A percentile compares a stretch with the other conserved stretches of the same genome.
Conservation (phyloP, 1,140 invertebrate genomes). For the Drosophila gunungcola region DNA sequence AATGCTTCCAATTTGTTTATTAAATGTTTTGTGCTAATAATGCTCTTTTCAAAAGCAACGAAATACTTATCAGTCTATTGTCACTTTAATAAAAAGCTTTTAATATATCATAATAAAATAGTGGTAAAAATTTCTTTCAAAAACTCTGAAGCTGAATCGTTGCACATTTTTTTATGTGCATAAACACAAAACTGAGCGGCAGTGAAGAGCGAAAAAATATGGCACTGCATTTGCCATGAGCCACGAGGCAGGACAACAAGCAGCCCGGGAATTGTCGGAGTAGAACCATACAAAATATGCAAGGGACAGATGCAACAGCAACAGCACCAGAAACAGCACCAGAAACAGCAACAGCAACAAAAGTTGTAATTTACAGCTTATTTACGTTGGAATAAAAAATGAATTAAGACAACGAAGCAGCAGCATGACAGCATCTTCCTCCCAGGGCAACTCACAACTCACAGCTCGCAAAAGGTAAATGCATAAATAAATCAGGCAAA, state of each 20-base stretch:
- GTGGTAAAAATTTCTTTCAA: no score
- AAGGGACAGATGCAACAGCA: conserved; percentile 35
- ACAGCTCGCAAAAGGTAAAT: conserved; percentile 30
- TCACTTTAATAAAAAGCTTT: no score
- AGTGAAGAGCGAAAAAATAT: conserved; percentile 49
- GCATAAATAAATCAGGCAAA: conserved; percentile 70
- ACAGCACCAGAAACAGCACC: conserved; percentile 11
- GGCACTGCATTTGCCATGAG: conserved; percentile 43
- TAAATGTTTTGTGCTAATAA: no score
- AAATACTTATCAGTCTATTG: no score
- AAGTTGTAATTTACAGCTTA: conserved; percentile 80
- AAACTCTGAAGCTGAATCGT: background rate
- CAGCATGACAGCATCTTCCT: conserved; percentile 50
- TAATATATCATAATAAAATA: no score
- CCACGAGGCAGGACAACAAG: conserved; percentile 25
- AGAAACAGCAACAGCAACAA: conserved; percentile 17
- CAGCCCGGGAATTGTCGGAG: conserved; percentile 43
- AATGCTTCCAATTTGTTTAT: no score
- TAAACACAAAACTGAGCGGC: background rate
- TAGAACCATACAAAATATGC: conserved; percentile 62
- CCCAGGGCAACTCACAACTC: conserved; percentile 11
- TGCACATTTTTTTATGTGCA: conserved; percentile 6
- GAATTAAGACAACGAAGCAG: conserved; percentile 72
- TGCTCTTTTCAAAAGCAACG: no score
- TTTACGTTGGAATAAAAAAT: conserved; percentile 79